A percentile compares a stretch with the other conserved stretches of the same genome.
These are phyloP conservation scores for Chrysocyon brachyurus DNA, from an alignment of 2,797 vertebrate species.

Conservation along the genomic window DNA sequence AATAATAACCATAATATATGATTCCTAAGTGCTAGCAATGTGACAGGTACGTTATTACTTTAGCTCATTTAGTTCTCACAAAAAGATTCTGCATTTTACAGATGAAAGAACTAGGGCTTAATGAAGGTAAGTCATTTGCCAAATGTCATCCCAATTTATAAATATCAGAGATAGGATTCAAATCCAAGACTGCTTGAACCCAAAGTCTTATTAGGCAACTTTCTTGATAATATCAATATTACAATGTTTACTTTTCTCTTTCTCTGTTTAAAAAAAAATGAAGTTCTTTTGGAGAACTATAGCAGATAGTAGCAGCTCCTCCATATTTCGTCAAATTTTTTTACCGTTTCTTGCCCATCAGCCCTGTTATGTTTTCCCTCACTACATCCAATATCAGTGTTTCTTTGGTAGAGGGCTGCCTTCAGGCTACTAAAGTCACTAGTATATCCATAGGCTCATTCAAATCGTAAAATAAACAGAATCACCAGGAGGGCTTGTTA, in stretches of 20 bases:
- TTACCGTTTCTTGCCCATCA: background rate
- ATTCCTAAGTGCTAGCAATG: background rate
- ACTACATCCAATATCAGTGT: background rate
- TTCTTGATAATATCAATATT: background rate
- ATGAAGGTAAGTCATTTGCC: background rate
- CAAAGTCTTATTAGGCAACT: background rate
- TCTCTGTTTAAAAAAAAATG: background rate
- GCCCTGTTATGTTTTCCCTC: background rate
- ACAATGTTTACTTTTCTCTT: background rate
- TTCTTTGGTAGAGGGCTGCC: background rate
- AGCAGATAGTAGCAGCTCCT: background rate
- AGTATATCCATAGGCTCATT: background rate
- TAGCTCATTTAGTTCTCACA: constrained; percentile 11
- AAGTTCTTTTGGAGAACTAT: background rate
- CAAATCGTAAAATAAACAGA: background rate
- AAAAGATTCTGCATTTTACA: background rate
- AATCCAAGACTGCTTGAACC: background rate
- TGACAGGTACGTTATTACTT: background rate
- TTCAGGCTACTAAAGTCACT: background rate
- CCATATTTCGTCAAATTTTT: background rate
- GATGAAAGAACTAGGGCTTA: background rate
- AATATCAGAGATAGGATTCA: background rate
- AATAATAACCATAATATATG: background rate
- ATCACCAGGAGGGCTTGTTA: background rate
- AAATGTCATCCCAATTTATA: background rate